Conservation (phyloP, 2,888 invertebrate genomes). For the Chloromyia formosa region DNA sequence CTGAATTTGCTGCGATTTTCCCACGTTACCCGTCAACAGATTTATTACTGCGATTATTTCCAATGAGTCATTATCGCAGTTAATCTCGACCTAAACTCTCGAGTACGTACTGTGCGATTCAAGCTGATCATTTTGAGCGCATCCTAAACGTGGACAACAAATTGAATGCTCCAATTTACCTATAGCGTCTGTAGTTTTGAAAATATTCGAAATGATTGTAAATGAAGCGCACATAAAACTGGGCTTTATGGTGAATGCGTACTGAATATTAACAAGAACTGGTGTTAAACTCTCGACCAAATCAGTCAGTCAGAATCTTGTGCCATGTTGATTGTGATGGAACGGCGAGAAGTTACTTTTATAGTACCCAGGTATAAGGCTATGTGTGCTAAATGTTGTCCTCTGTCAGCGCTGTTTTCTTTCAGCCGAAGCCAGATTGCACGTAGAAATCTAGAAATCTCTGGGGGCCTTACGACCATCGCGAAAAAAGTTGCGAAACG, state of each 20-base stretch:
- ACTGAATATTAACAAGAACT: slow-evolving; percentile 27
- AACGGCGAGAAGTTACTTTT: neutral
- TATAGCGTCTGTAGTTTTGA: neutral
- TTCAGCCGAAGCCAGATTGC: slow-evolving; percentile 19
- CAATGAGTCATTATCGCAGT: slow-evolving; percentile 32
- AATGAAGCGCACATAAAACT: slow-evolving; percentile 24
- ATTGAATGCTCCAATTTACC: slow-evolving; percentile 29
- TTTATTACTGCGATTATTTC: slow-evolving; percentile 26
- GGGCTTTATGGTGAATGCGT: slow-evolving; percentile 20
- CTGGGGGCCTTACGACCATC: slow-evolving; percentile 9
- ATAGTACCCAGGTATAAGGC: neutral
- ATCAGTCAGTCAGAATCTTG: slow-evolving; percentile 22
- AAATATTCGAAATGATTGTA: slow-evolving; percentile 23
- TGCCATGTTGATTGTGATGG: neutral
- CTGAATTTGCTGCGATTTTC: neutral
- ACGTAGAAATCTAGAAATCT: slow-evolving; percentile 45
- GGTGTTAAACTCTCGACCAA: slow-evolving; percentile 30
- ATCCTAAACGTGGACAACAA: neutral
- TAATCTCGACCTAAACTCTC: slow-evolving; percentile 11
- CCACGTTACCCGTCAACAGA: slow-evolving; percentile 14
- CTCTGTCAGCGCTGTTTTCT: neutral
- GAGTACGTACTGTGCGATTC: too few species aligned
- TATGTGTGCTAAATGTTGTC: neutral
- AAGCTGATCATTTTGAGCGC: neutral
- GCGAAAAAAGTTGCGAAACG: slow-evolving; percentile 1